Conservation (phyloP, 1,140 invertebrate genomes). For the Drosophila cardini region DNA sequence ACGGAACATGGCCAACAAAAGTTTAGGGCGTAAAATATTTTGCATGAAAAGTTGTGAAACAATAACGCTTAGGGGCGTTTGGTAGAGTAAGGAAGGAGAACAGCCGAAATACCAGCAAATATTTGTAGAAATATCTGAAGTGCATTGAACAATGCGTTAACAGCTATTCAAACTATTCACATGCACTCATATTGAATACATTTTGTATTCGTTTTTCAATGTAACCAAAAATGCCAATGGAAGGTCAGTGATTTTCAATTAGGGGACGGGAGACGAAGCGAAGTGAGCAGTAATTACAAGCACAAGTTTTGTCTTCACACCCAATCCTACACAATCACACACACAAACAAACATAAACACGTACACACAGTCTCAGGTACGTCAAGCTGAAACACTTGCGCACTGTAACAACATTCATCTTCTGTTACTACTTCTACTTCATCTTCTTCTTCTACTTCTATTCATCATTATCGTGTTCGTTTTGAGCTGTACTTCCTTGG, state of each 20-base stretch:
- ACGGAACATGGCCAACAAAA: conserved; percentile 8
- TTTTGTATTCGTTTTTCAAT: conserved; percentile 18
- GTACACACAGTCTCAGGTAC: neutral
- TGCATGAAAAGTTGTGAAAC: conserved; percentile 71
- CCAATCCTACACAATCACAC: neutral
- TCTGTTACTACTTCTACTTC: neutral
- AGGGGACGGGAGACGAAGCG: neutral
- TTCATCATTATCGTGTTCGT: neutral
- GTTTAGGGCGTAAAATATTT: conserved; percentile 68
- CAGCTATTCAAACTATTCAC: conserved; percentile 61
- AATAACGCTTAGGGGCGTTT: conserved; percentile 65
- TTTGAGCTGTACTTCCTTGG: conserved; percentile 44
- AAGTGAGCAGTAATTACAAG: conserved; percentile 7
- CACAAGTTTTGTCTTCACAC: conserved; percentile 5
- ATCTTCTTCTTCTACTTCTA: neutral
- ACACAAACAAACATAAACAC: neutral
- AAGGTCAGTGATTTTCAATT: conserved; percentile 30
- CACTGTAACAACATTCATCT: conserved; percentile 13
- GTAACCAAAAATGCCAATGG: neutral
- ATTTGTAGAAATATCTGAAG: conserved; percentile 71
- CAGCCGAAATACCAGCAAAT: conserved; percentile 49
- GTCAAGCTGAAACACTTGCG: conserved; percentile 12
- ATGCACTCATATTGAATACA: conserved; percentile 33
- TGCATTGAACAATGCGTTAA: conserved; percentile 65
- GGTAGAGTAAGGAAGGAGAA: conserved; percentile 9